Conservation (phyloP, 92 coral and sea anemone genomes). For the Metridium senile region DNA sequence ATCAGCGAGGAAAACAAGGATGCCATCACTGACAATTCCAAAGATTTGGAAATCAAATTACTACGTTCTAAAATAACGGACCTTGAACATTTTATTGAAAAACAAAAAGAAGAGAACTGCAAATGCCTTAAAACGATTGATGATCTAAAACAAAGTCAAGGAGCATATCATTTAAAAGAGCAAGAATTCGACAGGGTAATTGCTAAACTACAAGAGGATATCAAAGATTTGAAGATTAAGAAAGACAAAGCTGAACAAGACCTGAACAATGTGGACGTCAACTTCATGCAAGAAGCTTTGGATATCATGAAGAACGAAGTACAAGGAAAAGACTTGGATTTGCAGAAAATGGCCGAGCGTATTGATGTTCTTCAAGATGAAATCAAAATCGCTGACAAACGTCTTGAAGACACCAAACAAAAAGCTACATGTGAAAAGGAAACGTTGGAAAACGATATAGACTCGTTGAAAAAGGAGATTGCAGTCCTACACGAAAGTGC, state of each 20-base stretch:
- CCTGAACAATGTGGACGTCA: neutral
- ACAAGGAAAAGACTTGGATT: neutral
- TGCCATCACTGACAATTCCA: neutral
- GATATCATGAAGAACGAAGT: neutral
- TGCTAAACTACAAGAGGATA: neutral
- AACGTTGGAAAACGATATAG: neutral
- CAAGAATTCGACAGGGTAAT: neutral
- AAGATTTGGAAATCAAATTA: neutral
- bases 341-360: slow-evolving; percentile 1
- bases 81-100: neutral
- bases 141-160: neutral
- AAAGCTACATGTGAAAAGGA: neutral
- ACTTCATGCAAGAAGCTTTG: neutral
- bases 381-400: neutral
- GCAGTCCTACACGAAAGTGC: neutral
- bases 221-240: neutral
- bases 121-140: neutral
- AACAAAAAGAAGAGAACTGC: neutral
- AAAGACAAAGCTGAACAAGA: neutral
- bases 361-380: neutral
- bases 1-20: neutral
- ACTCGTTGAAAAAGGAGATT: neutral
- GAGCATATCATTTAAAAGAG: neutral
- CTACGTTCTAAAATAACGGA: neutral
- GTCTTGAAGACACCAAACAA: neutral